phyloP scores from a whole-genome alignment of 2,113 vertebrate species.

The Microtus pennsylvanicus region DNA sequence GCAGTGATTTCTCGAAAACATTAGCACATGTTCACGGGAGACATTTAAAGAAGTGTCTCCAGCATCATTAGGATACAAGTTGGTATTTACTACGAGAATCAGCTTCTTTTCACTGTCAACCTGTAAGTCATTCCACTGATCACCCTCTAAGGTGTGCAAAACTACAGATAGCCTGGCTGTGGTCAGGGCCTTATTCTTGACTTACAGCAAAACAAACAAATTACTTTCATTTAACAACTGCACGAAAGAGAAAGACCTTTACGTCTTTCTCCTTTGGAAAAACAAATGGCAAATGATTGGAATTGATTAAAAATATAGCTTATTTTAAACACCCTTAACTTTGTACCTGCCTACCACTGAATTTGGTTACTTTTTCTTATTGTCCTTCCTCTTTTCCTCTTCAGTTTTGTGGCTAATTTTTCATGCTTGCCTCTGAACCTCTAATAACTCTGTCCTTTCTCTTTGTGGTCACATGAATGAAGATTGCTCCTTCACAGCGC shows the following conservation, averaged over 20 bases:
- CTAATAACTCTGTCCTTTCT: not conserved
- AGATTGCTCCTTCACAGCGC: not conserved
- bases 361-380: not conserved
- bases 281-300: not conserved
- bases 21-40: not conserved
- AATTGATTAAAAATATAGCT: not conserved
- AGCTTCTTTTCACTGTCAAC: not conserved
- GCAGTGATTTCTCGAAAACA: slow-evolving; percentile 31
- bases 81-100: not conserved
- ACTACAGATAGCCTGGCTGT: not conserved
- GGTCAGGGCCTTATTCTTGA: not conserved
- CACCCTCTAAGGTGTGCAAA: slow-evolving; percentile 1
- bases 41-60: slow-evolving; percentile 13
- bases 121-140: not conserved
- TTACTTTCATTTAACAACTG: not conserved
- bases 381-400: not conserved
- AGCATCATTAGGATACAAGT: not conserved
- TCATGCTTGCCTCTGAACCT: not conserved
- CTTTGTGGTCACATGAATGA: not conserved
- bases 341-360: not conserved
- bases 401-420: not conserved
- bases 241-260: not conserved
- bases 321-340: not conserved
- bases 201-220: not conserved
- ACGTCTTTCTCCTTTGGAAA: not conserved